A percentile compares a stretch with the other conserved stretches of the same genome.
These are phyloP conservation scores for Pseudomugil gertrudae DNA, from an alignment of 2,797 vertebrate species.

Conservation along the genomic window DNA sequence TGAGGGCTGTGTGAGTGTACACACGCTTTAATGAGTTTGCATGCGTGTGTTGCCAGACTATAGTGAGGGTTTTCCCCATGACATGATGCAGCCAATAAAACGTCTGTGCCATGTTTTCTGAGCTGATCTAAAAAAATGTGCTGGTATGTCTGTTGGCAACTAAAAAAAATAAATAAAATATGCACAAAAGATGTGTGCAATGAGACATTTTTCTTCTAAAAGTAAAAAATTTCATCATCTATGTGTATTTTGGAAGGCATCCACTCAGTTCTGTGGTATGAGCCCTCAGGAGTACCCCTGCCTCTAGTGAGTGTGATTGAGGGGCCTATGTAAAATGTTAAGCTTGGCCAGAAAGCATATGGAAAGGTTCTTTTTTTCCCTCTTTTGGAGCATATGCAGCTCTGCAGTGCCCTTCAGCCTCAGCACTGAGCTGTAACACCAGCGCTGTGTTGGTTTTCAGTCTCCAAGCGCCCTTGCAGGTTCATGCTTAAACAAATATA, in stretches of 20 bases:
- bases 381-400: not conserved
- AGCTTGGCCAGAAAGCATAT: conserved; percentile 56
- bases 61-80: conserved; percentile 75
- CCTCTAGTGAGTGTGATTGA: conserved; percentile 24
- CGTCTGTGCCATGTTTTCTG: conserved; percentile 21
- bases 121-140: conserved; percentile 23
- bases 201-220: conserved; percentile 8
- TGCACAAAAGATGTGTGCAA: conserved; percentile 7
- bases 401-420: conserved; percentile 44
- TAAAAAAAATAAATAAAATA: conserved; percentile 18
- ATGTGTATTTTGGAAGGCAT: conserved; percentile 59
- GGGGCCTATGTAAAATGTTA: conserved; percentile 48
- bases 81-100: conserved; percentile 68
- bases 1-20: conserved; percentile 48
- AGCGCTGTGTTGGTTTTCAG: conserved; percentile 70
- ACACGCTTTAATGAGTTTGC: conserved; percentile 39
- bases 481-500: conserved; percentile 75
- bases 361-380: conserved; percentile 45
- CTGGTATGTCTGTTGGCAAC: conserved; percentile 5
- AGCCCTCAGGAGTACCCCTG: conserved; percentile 37
- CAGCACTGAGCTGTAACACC: conserved; percentile 41
- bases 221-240: conserved; percentile 40
- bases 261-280: conserved; percentile 53
- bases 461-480: conserved; percentile 44
- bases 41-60: conserved; percentile 49